Base-by-base conservation (phyloP, 2,888 invertebrate species). In the Polydrusus tereticollis region DNA sequence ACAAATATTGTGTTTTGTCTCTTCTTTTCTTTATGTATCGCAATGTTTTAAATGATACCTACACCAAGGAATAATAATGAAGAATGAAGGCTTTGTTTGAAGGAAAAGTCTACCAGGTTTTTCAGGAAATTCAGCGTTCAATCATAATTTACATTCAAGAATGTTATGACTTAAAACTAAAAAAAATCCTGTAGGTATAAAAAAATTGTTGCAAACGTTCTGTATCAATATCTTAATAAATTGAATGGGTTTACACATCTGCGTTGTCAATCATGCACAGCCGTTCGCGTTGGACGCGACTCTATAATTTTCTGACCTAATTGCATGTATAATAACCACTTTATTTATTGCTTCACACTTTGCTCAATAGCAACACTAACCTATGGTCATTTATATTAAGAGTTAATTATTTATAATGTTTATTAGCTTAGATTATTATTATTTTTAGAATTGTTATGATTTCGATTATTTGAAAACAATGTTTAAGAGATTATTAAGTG, bases 1-100 rank as follows among this genome's bases (percentile, higher is more conserved):
- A 70, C 65, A 64, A 64, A 64, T 65, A 65, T 64, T 67, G 43
- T 41, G 62, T 47, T 58, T 65, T 65, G 71, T 71, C 59, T 65
- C 26, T 52, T 33, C 45, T 62, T 43, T 12, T 43, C 62, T 62
- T 62, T 29, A 16, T 45, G 26, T 59, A 43, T 59, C 59, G 2
- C 41, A 43, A 59, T 43, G 16, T 23, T 59, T 59, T 21, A 57
- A 21, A 41, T 16, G 43, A 41, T 16, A 59, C n/a, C n/a, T n/a
- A n/a, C 43, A 59, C 4, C 23, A 10, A 26, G 21, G 29, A 55
- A 55, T 55, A 33, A 41, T 43, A 41, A 43, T n/a, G 23, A 59
- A 59, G 23, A 59, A 59, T 43, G 18, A 21, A 2, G 7, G 59
- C 26, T 43, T 59, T 59, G 59, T 59, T 29, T 23, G n/a, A 16